phyloP scores from a whole-genome alignment of 1,140 invertebrate genomes.

The Schlechtendalia chinensis region DNA sequence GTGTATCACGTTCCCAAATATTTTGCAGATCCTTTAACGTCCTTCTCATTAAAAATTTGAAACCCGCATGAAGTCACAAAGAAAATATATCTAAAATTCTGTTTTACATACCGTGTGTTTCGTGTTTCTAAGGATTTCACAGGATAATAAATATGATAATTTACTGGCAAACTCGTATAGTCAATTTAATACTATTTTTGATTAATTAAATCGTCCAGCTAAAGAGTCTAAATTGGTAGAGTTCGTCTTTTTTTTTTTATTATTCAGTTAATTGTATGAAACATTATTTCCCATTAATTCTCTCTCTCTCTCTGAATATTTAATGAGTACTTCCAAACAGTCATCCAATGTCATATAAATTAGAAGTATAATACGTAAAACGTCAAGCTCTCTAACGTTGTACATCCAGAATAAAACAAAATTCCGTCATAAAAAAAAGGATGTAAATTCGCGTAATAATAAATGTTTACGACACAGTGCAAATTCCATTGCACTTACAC shows the following conservation, averaged over 20 bases:
- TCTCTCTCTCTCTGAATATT: background rate
- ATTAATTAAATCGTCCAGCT: slow-evolving; percentile 2
- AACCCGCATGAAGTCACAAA: background rate
- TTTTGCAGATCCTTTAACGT: slow-evolving; percentile 11
- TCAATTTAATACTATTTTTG: background rate
- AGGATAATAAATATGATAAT: background rate
- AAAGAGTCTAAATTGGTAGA: background rate
- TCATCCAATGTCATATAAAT: slow-evolving; percentile 11
- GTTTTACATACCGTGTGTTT: background rate
- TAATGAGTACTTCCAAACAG: background rate
- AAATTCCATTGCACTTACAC: background rate
- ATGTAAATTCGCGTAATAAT: background rate
- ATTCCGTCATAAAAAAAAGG: background rate
- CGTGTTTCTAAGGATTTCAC: background rate
- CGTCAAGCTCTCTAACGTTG: background rate
- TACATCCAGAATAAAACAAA: background rate
- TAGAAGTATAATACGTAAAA: background rate
- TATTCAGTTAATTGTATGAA: background rate
- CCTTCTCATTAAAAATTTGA: background rate
- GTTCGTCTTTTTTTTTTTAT: background rate
- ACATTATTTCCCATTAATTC: background rate
- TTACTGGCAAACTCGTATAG: background rate
- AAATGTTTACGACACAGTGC: background rate
- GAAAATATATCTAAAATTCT: slow-evolving; percentile 2
- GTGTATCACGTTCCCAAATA: slow-evolving; percentile 18